These are phyloP conservation scores for Nomada flava DNA, from an alignment of 2,888 invertebrate species.

Conservation along the genomic window DNA sequence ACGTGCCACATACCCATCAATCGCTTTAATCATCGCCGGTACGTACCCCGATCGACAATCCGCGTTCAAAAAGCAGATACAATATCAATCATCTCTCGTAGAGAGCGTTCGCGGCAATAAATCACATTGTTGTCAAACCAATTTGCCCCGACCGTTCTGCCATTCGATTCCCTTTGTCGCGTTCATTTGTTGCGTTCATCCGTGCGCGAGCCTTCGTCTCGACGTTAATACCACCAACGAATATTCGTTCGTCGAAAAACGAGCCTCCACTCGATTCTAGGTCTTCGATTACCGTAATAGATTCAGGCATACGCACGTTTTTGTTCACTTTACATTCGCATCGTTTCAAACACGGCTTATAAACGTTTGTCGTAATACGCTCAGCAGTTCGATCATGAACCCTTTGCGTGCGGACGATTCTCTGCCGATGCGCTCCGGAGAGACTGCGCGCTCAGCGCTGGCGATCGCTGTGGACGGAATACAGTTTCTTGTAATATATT, in stretches of 20 bases:
- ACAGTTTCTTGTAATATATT: too few species aligned
- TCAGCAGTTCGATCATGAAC: too few species aligned
- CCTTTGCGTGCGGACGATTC: too few species aligned
- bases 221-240: slow-evolving; percentile 21
- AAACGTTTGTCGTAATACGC: too few species aligned
- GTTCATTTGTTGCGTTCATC: slow-evolving; percentile 47
- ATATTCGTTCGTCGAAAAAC: slow-evolving; percentile 2
- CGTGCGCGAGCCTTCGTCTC: slow-evolving; percentile 10
- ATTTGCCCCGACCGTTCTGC: slow-evolving; percentile 47
- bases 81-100: slow-evolving; percentile 49
- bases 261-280: background rate
- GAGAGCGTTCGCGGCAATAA: slow-evolving; percentile 37
- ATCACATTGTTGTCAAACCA: slow-evolving; percentile 56
- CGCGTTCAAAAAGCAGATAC: slow-evolving; percentile 49
- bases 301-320: too few species aligned
- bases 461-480: too few species aligned
- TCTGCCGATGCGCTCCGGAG: too few species aligned
- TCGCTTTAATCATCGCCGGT: slow-evolving; percentile 45
- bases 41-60: slow-evolving; percentile 25
- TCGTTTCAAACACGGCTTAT: too few species aligned
- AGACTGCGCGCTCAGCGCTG: too few species aligned
- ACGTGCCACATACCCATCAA: slow-evolving; percentile 26
- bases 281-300: slow-evolving; percentile 3
- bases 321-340: too few species aligned
- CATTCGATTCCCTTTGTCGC: slow-evolving; percentile 45